Percentiles rank a stretch among this genome's conserved stretches.
These are phyloP conservation scores for Sula dactylatra DNA, from an alignment of 2,113 vertebrate species.

Conservation along the genomic window DNA sequence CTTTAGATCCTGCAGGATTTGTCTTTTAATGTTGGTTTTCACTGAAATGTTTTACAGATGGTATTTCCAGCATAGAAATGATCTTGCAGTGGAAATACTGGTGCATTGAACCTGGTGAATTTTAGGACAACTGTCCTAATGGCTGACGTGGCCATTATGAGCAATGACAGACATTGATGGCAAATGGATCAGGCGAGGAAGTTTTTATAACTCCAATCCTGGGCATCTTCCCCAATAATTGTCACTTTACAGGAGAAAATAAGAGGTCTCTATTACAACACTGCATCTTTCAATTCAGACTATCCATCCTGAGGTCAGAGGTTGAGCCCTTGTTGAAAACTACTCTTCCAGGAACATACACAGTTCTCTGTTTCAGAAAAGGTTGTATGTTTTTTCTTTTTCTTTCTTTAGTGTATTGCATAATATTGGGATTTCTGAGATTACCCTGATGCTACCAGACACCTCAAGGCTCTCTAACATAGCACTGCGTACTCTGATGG, in stretches of 20 bases:
- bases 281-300: not conserved
- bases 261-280: not conserved
- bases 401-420: not conserved
- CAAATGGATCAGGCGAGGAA: not conserved
- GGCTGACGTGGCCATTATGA: no score
- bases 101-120: no score
- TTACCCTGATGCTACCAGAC: no score
- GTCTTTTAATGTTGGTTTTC: not conserved
- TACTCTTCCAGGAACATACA: not conserved
- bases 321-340: not conserved
- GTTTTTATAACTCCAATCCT: not conserved
- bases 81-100: not conserved
- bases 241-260: not conserved
- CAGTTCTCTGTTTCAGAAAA: not conserved
- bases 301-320: not conserved
- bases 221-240: not conserved
- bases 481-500: not conserved
- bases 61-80: not conserved
- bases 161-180: not conserved
- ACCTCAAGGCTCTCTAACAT: not conserved
- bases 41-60: not conserved
- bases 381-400: not conserved
- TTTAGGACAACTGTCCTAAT: not conserved
- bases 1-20: not conserved
- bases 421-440: not conserved